Conservation (phyloP, 2,797 vertebrate genomes). For the Fringilla coelebs region DNA sequence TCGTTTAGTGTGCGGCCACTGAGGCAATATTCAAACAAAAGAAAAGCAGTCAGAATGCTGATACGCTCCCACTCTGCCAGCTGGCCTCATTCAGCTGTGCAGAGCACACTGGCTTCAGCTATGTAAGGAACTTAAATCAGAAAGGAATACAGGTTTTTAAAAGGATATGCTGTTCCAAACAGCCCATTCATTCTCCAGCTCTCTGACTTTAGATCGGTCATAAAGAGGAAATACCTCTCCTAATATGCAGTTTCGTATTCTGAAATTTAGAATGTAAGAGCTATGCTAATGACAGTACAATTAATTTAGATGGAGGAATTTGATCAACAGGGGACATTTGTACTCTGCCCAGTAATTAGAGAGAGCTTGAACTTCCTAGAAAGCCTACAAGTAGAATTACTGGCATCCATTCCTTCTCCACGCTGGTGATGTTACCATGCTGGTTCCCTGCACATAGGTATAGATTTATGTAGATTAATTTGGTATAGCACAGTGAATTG, state of each 20-base stretch:
- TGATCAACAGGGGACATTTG: slow-evolving; percentile 28
- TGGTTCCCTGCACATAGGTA: slow-evolving; percentile 59
- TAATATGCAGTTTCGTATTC: slow-evolving; percentile 29
- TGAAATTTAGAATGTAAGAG: slow-evolving; percentile 46
- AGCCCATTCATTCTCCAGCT: slow-evolving; percentile 27
- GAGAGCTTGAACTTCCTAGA: slow-evolving; percentile 45
- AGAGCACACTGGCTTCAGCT: slow-evolving; percentile 44
- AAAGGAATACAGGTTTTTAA: slow-evolving; percentile 44
- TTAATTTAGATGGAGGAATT: slow-evolving; percentile 16
- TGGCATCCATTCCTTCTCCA: slow-evolving; percentile 40
- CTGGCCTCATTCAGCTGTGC: slow-evolving; percentile 53
- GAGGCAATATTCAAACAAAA: slow-evolving; percentile 61
- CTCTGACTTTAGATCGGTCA: slow-evolving; percentile 45
- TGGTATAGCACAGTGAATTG: slow-evolving; percentile 65
- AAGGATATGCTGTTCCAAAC: slow-evolving; percentile 48
- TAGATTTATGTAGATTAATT: slow-evolving; percentile 76
- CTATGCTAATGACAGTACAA: slow-evolving; percentile 23
- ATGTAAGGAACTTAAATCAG: slow-evolving; percentile 11
- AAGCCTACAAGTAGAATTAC: slow-evolving; percentile 44
- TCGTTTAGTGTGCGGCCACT: slow-evolving; percentile 11
- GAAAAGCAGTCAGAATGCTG: slow-evolving; percentile 48
- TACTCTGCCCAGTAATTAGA: slow-evolving; percentile 15
- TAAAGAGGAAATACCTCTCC: slow-evolving; percentile 47
- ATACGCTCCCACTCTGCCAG: slow-evolving; percentile 6
- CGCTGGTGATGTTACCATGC: slow-evolving; percentile 31